phyloP scores from a whole-genome alignment of 2,113 vertebrate genomes.

The Phyllopteryx taeniolatus region DNA sequence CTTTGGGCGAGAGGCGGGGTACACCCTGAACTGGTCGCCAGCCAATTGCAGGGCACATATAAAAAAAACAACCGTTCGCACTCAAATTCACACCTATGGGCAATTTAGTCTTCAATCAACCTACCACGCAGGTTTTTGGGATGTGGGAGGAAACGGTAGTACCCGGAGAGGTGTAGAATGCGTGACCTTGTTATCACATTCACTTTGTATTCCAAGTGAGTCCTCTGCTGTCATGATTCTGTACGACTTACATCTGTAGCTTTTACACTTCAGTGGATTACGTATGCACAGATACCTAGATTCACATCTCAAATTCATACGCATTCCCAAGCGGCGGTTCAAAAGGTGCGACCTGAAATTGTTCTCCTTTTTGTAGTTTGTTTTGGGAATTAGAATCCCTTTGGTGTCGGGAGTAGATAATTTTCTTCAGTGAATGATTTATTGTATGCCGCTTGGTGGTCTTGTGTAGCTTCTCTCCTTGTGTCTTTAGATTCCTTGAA shows the following conservation, averaged over 20 bases:
- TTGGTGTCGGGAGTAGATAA: conserved; percentile 64
- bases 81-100: too few species aligned
- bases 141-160: too few species aligned
- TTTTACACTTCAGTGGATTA: conserved; percentile 85
- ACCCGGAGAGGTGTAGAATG: conserved; percentile 72
- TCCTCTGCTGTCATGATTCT: conserved; percentile 59
- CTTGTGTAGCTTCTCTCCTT: conserved; percentile 44
- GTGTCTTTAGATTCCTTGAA: conserved; percentile 60
- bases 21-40: too few species aligned
- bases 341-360: conserved; percentile 53
- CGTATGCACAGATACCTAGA: conserved; percentile 61
- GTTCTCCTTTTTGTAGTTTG: conserved; percentile 54
- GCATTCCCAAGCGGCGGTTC: conserved; percentile 31
- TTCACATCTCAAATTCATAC: conserved; percentile 44
- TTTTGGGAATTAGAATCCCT: conserved; percentile 59
- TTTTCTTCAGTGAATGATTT: conserved; percentile 56
- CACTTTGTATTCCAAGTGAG: conserved; percentile 72
- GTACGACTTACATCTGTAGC: conserved; percentile 74
- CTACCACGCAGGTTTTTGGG: too few species aligned
- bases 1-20: too few species aligned
- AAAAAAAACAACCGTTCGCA: too few species aligned
- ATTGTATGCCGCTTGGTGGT: conserved; percentile 45
- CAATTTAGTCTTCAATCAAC: too few species aligned
- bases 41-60: too few species aligned
- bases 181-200: conserved; percentile 77